Conservation (phyloP, 2,797 vertebrate genomes). For the Siniperca undulata region DNA sequence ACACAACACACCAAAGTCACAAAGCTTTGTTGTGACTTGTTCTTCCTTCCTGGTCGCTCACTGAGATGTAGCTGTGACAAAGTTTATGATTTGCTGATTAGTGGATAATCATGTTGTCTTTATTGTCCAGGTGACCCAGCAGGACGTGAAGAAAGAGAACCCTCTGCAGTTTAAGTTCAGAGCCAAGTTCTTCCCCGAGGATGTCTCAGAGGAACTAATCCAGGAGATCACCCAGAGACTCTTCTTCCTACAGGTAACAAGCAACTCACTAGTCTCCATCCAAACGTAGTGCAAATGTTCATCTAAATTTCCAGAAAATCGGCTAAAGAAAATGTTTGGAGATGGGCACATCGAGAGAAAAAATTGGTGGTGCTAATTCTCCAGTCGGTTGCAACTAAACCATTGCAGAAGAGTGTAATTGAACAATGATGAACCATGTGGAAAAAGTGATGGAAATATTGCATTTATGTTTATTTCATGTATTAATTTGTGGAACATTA, state of each 20-base stretch:
- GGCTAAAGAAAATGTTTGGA: not conserved
- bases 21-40: not conserved
- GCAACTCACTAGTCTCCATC: not conserved
- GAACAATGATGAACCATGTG: too few relatives aligned
- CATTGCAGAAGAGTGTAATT: too few relatives aligned
- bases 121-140: slow-evolving; percentile 91
- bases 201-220: slow-evolving; percentile 96
- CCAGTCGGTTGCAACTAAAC: too few relatives aligned
- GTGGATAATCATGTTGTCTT: not conserved
- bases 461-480: too few relatives aligned
- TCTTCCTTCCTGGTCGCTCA: too few relatives aligned
- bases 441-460: too few relatives aligned
- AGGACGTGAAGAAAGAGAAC: slow-evolving; percentile 98
- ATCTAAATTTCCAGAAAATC: not conserved
- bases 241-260: slow-evolving; percentile 94
- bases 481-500: too few relatives aligned
- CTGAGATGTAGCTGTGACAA: not conserved
- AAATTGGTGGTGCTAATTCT: too few relatives aligned
- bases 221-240: slow-evolving; percentile 97
- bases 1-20: not conserved
- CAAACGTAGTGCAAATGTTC: not conserved
- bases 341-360: not conserved
- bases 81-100: not conserved
- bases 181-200: slow-evolving; percentile 98
- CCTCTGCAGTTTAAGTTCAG: slow-evolving; percentile 98